phyloP scores from a whole-genome alignment of 2,888 invertebrate species.

The Drosophila pegasa region DNA sequence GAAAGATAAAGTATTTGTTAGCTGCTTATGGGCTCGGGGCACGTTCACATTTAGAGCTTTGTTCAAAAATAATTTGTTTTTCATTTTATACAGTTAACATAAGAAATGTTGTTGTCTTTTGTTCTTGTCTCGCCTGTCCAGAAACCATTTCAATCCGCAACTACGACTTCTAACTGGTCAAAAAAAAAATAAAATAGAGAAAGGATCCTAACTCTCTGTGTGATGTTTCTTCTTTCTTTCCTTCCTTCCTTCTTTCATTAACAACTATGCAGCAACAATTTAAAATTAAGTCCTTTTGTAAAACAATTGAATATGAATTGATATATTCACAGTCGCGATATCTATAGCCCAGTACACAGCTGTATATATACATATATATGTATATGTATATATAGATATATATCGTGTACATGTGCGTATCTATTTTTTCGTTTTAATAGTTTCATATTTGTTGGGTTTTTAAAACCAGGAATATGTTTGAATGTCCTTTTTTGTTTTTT shows the following conservation, averaged over 20 bases:
- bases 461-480: slow-evolving; percentile 70
- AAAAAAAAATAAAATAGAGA: slow-evolving; percentile 11
- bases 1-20: slow-evolving; percentile 45
- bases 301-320: slow-evolving; percentile 30
- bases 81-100: slow-evolving; percentile 34
- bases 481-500: slow-evolving; percentile 50
- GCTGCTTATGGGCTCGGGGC: slow-evolving; percentile 31
- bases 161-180: slow-evolving; percentile 27
- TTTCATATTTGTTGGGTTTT: slow-evolving; percentile 46
- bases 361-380: not conserved
- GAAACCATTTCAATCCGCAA: slow-evolving; percentile 51
- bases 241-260: too few species aligned
- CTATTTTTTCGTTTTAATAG: slow-evolving; percentile 23
- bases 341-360: slow-evolving; percentile 17
- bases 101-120: slow-evolving; percentile 21
- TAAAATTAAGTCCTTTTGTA: slow-evolving; percentile 22
- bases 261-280: slow-evolving; percentile 27
- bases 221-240: slow-evolving; percentile 7
- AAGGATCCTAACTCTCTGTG: slow-evolving; percentile 19
- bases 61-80: slow-evolving; percentile 13
- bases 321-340: slow-evolving; percentile 42
- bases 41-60: slow-evolving; percentile 49
- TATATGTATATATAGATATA: not conserved
- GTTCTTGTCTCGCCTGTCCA: slow-evolving; percentile 27
- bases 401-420: slow-evolving; percentile 20